Conservation (phyloP, 1,140 invertebrate genomes). For the Chlorops oryzae region DNA sequence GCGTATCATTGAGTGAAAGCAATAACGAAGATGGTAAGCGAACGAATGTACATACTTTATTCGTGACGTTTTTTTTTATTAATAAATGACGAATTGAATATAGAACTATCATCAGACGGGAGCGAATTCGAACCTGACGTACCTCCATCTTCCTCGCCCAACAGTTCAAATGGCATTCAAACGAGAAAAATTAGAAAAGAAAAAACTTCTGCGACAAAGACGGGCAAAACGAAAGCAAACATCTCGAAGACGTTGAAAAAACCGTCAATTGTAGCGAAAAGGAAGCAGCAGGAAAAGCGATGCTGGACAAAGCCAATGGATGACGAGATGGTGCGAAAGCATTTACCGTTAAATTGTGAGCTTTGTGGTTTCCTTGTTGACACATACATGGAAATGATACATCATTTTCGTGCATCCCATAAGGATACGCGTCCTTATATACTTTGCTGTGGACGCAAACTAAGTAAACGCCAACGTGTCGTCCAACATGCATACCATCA, state of each 20-base stretch:
- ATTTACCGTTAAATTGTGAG: slow-evolving; percentile 42
- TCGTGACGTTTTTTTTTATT: neutral
- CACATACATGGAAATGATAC: slow-evolving; percentile 32
- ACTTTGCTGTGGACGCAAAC: slow-evolving; percentile 36
- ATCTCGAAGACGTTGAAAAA: neutral
- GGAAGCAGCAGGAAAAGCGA: neutral
- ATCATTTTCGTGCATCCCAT: slow-evolving; percentile 37
- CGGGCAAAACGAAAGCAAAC: too few species aligned
- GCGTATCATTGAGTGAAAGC: neutral
- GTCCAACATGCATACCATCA: slow-evolving; percentile 37
- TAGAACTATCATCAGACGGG: neutral
- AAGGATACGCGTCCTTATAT: slow-evolving; percentile 29
- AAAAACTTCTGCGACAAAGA: neutral
- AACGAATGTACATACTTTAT: neutral
- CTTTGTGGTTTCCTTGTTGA: slow-evolving; percentile 37
- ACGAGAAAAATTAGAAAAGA: neutral
- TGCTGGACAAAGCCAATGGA: slow-evolving; percentile 15
- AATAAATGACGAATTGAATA: neutral
- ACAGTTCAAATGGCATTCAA: neutral
- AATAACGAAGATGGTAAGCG: neutral
- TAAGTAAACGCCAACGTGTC: slow-evolving; percentile 33
- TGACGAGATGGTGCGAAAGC: slow-evolving; percentile 36
- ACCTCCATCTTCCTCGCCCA: neutral
- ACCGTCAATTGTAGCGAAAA: neutral
- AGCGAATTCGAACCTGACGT: neutral